Evolutionary conservation across 2,888 invertebrate species (phyloP), one percentile per base, ranked within the genome.

Genomic region (Watsonalla binaria): DNA sequence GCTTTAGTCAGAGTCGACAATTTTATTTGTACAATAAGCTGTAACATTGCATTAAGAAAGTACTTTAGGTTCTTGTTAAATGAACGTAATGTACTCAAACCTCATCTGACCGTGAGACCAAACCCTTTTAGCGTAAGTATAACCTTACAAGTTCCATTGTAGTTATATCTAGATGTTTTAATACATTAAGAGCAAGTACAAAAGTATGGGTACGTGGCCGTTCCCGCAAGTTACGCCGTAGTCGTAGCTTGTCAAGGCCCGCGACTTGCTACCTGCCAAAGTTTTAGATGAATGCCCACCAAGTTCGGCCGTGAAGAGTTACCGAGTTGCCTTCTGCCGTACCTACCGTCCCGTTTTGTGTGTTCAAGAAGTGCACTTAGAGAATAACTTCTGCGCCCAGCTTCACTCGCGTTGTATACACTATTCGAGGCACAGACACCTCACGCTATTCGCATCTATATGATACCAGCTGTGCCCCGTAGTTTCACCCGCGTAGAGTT

Each of bases 221-320:
- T 48, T 48, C 39, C 52, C 45, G 53, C 54, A 63, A 57, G 54
- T 60, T 59, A 59, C 55, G 64, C 57, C 61, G 47, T 51, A 56
- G 57, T 54, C 35, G 46, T 14, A 49, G 53, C 65, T 66, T 63
- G 55, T 60, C 61, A 64, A 76, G 76, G 76, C 75, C 73, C 74
- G 72, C 72, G 70, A 75, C 66, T 73, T 74, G 78, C 78, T 80
- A 74, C 37, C 75, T 74, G 76, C 72, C 68, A 68, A 86, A 86
- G 82, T 85, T 87, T 84, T 72, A 83, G 84, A 86, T 84, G 80
- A 83, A 86, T 85, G 82, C 74, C 78, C 80, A 70, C 70, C 60
- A 78, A 84, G 79, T 82, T 84, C 70, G 72, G 72, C 72, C 70
- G 66, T 66, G 74, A 76, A 72, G 77, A 82, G 77, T 82, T 67